Base-by-base conservation (phyloP, 2,888 invertebrate genomes). In the Tinea pellionella region DNA sequence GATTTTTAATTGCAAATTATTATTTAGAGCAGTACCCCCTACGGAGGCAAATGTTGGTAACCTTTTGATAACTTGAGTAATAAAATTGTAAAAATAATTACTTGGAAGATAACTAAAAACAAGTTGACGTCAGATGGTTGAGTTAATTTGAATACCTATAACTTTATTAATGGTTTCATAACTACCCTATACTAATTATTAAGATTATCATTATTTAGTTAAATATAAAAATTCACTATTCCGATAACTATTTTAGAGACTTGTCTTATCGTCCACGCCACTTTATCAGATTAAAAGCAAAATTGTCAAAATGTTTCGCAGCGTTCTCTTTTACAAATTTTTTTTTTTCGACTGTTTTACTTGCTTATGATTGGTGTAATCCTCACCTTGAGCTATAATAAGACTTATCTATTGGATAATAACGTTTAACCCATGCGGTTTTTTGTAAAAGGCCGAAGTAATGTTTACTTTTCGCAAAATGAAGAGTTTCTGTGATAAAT, bases 1-100 rank as follows among this genome's bases (percentile, higher is more conserved):
- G 4, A 30, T 30, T 30, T 30, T 30, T 30, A 30, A 30, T 30
- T 30, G 30, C 9, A n/a, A 37, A 37, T 37, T 37, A 37, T 37
- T 37, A 37, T 37, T 37, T 37, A 37, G 37, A 37, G n/a, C 37
- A 37, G 37, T 37, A 47, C 47, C 47, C 47, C 47, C 47, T 47
- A n/a, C 15, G 47, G 13, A 16, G 15, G 47, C 47, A 47, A 47
- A 13, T 47, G 47, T 47, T 37, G 37, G 37, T 47, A 47, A 47
- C 47, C 47, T 47, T 47, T 47, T 15, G 47, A 47, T 47, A 47
- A 47, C 47, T 16, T 15, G 13, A 13, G 15, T 16, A 47, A 47
- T 47, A 16, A 47, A 47, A 47, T 15, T 47, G 47, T 47, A 15
- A 47, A 47, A 47, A 47, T 47, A 47, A 47, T 47, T 47, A 47